Conservation (phyloP, 1,140 invertebrate genomes). For the Drosophila gunungcola region DNA sequence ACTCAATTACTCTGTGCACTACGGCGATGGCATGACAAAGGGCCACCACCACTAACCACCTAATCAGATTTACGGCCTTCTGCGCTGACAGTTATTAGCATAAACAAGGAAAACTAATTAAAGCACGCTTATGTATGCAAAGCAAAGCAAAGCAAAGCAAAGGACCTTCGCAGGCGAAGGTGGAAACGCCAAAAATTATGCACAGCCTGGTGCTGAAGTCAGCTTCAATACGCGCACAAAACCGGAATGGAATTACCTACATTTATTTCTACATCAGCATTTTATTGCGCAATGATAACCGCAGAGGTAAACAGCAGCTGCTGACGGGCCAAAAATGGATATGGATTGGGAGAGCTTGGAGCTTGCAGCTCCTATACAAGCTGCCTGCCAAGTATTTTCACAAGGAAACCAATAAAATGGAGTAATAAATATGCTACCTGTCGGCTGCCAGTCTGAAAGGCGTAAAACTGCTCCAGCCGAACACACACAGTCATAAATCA, state of each 20-base stretch:
- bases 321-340: slow-evolving; percentile 26
- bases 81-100: slow-evolving; percentile 54
- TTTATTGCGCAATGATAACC: slow-evolving; percentile 66
- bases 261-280: slow-evolving; percentile 79
- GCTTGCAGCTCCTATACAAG: slow-evolving; percentile 9
- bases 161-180: slow-evolving; percentile 47
- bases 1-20: slow-evolving; percentile 66
- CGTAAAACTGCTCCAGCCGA: slow-evolving; percentile 57
- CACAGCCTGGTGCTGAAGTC: slow-evolving; percentile 33
- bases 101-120: slow-evolving; percentile 82
- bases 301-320: slow-evolving; percentile 21
- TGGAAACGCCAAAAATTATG: slow-evolving; percentile 47
- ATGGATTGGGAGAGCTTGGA: neutral
- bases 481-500: slow-evolving; percentile 50
- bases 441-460: slow-evolving; percentile 56
- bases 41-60: slow-evolving; percentile 45
- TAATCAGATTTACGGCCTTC: slow-evolving; percentile 69
- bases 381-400: slow-evolving; percentile 45
- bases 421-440: slow-evolving; percentile 75
- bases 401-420: slow-evolving; percentile 62
- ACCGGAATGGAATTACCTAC: slow-evolving; percentile 68
- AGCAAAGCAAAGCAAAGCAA: slow-evolving; percentile 1
- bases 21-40: slow-evolving; percentile 46
- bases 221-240: slow-evolving; percentile 32
- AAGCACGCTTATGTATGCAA: slow-evolving; percentile 78